Evolutionary conservation across 2,888 invertebrate species (phyloP).

Genomic region (Ormyrus nitidulus): DNA sequence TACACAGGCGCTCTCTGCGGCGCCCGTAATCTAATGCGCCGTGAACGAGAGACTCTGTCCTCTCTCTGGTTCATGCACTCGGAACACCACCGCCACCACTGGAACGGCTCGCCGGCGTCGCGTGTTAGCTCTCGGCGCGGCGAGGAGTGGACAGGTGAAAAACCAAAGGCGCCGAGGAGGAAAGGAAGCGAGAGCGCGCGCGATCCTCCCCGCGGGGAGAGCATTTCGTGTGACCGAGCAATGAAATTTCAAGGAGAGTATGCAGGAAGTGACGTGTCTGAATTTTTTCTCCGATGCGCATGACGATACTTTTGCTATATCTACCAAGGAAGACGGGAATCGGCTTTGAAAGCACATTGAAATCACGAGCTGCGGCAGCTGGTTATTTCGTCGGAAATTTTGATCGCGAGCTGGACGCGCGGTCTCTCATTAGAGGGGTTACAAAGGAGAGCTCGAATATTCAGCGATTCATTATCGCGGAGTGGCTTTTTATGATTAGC

Average conservation of each 20-base stretch:
- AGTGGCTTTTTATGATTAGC: not conserved
- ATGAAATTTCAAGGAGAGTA: not conserved
- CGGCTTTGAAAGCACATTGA: no score
- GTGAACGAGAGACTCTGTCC: conserved; percentile 55
- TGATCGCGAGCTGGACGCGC: no score
- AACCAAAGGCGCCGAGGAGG: not conserved
- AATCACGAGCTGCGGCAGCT: no score
- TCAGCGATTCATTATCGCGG: not conserved
- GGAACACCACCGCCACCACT: not conserved
- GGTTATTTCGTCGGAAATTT: no score
- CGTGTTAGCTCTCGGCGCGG: conserved; percentile 12
- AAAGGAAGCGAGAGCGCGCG: conserved; percentile 1
- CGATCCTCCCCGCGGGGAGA: not conserved
- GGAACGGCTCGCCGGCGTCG: not conserved
- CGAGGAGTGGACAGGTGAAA: conserved; percentile 29
- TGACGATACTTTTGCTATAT: no score
- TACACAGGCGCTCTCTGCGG: not conserved
- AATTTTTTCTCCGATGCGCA: no score
- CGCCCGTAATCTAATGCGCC: conserved; percentile 64
- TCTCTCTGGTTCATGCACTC: not conserved
- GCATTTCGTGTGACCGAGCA: conserved; percentile 39
- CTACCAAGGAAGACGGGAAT: no score
- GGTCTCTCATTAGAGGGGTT: no score
- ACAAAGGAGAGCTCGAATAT: no score
- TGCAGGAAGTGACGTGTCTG: no score